Conservation (phyloP, 1,140 invertebrate species). For the Cotesia vestalis region DNA sequence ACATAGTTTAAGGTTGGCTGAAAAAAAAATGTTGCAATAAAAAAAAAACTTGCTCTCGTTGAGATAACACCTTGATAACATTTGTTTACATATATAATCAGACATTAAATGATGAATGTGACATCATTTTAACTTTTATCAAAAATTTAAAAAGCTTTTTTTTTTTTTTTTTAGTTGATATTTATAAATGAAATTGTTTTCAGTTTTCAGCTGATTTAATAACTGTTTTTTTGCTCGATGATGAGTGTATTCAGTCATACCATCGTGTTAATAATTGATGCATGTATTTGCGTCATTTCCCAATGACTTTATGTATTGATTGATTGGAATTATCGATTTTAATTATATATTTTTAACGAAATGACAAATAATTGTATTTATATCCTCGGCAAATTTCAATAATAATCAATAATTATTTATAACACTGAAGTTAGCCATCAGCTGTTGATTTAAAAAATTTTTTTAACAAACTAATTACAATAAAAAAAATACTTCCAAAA, state of each 20-base stretch:
- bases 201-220: too few species aligned
- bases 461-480: too few species aligned
- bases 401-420: neutral
- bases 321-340: constrained; percentile 4
- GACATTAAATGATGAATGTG: neutral
- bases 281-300: constrained; percentile 27
- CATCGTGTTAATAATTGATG: constrained; percentile 31
- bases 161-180: neutral
- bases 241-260: constrained; percentile 25
- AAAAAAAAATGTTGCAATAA: neutral
- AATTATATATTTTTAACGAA: neutral
- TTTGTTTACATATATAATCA: neutral
- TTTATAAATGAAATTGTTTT: constrained; percentile 10
- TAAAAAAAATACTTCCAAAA: too few species aligned
- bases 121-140: neutral
- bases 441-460: too few species aligned
- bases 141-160: neutral
- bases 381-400: neutral
- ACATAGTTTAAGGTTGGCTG: neutral
- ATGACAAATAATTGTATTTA: neutral
- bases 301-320: constrained; percentile 21
- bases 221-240: neutral
- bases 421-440: too few species aligned
- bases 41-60: neutral
- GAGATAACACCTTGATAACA: constrained; percentile 2